Conservation (phyloP, 2,797 vertebrate genomes). For the Esox lucius region DNA sequence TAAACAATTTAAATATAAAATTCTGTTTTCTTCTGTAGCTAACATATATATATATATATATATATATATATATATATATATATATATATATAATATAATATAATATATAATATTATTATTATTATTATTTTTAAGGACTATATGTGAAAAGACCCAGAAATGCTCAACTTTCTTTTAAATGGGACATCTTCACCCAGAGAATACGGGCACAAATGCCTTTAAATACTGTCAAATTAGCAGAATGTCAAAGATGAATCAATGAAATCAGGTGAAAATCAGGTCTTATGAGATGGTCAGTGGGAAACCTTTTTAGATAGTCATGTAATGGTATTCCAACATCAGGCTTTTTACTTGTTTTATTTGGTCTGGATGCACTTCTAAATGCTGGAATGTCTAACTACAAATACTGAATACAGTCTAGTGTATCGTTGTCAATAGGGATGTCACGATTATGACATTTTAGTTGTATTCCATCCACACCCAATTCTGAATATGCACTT, state of each 20-base stretch:
- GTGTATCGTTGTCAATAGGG: no score
- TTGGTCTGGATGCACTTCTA: not conserved
- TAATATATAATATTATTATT: no score
- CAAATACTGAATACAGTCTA: not conserved
- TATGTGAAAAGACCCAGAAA: not conserved
- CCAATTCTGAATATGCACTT: no score
- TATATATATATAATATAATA: no score
- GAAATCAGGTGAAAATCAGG: constrained; percentile 2
- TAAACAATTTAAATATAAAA: not conserved
- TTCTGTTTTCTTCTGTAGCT: not conserved
- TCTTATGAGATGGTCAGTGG: constrained; percentile 11
- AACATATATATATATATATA: no score
- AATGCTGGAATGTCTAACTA: not conserved
- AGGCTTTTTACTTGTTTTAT: not conserved
- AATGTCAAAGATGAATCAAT: constrained; percentile 14
- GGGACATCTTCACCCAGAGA: not conserved
- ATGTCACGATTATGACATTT: no score
- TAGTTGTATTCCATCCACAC: no score
- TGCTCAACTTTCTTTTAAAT: not conserved
- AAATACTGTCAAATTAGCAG: constrained; percentile 5
- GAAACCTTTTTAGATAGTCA: constrained; percentile 13
- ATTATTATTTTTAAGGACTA: not conserved
- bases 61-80: no score
- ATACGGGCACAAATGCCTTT: constrained; percentile 1
- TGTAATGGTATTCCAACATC: constrained; percentile 8